Evolutionary conservation across 2,113 vertebrate species (phyloP), one percentile per base, ranked within the genome.

Genomic region (Hoplias malabaricus): DNA sequence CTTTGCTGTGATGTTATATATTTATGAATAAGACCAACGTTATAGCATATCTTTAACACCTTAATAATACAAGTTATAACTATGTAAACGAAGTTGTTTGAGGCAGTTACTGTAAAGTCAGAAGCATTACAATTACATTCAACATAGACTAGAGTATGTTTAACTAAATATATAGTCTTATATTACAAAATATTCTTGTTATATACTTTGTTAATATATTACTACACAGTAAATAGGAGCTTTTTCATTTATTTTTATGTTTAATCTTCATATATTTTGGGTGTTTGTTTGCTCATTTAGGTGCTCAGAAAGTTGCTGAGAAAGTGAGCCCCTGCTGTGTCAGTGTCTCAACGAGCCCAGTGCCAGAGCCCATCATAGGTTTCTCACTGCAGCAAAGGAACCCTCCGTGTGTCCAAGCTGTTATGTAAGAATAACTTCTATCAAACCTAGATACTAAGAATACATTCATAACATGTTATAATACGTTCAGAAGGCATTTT

Each of bases 371-470:
- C 7, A 59, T 81, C 38, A 67, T 42, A n/a, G 2, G 5, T 38
- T 13, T 67, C 40, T 77, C 19, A 21, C 0, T 11, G 2, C 68
- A 67, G 42, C 0, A 10, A 8, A 21, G 50, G 34, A 50, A 13
- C 3, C 38, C 8, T 27, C 73, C 59, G 5, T 77, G 73, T 33
- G 0, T 77, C 62, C 72, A 6, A 23, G 73, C 79, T 14, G 9
- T 81, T 31, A 14, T 81, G 79, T 81, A 72, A 81, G 61, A 36
- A 46, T 16, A 27, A 25, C 14, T 27, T 53, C 8, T 31, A 16
- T 23, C 2, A 25, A 38, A 23, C 8, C 48, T 53, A 23, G 4
- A 43, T n/a, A 14, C 54, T 23, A 21, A 3, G 5, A 33, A 56
- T 61, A 14, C 50, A 48, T n/a, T n/a, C n/a, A n/a, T n/a, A n/a